These are phyloP conservation scores for Drosophila kanekoi DNA, from an alignment of 2,888 invertebrate genomes.

Conservation along the genomic window DNA sequence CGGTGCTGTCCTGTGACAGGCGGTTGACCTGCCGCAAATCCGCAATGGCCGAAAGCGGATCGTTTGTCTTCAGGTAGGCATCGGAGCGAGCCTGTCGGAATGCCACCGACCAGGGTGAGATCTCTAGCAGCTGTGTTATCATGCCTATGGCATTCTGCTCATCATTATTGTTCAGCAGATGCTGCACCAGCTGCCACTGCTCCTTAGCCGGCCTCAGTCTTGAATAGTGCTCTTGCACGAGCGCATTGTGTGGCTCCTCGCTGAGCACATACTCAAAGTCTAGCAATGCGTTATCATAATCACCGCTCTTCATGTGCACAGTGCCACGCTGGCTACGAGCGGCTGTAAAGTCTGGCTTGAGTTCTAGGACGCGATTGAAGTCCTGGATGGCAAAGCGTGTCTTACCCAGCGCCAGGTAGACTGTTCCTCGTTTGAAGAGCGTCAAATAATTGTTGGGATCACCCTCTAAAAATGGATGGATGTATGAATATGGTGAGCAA, in stretches of 20 bases:
- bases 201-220: constrained; percentile 88
- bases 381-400: constrained; percentile 97
- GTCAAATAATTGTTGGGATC: constrained; percentile 98
- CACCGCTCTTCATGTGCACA: constrained; percentile 95
- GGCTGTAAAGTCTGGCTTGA: constrained; percentile 97
- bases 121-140: constrained; percentile 90
- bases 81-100: constrained; percentile 95
- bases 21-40: constrained; percentile 96
- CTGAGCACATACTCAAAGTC: constrained; percentile 93
- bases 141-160: constrained; percentile 87
- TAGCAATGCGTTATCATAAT: constrained; percentile 91
- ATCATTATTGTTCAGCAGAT: constrained; percentile 87
- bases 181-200: constrained; percentile 88
- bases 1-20: constrained; percentile 95
- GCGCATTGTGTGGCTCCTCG: constrained; percentile 91
- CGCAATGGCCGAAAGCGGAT: constrained; percentile 93
- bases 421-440: constrained; percentile 97
- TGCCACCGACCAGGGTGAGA: constrained; percentile 95
- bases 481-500: not conserved
- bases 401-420: constrained; percentile 97
- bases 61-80: constrained; percentile 91
- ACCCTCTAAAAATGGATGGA: constrained; percentile 89
- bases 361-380: constrained; percentile 95
- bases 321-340: constrained; percentile 94
- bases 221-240: constrained; percentile 90